phyloP scores from a whole-genome alignment of 2,888 invertebrate genomes.

The Tetranychus truncatus region DNA sequence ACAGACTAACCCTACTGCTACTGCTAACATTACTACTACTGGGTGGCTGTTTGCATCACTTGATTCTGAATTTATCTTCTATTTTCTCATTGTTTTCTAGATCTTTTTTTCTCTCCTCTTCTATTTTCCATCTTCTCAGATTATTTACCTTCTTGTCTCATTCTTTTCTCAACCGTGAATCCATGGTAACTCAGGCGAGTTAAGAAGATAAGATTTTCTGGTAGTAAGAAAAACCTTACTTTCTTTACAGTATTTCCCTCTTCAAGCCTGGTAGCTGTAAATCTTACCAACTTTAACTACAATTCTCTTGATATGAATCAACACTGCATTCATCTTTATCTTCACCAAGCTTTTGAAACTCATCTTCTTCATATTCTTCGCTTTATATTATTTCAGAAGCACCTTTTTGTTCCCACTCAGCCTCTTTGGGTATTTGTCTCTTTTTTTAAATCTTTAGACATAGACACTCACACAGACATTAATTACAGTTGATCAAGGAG shows the following conservation, averaged over 20 bases:
- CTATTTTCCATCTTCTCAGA: not conserved
- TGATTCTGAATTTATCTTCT: not conserved
- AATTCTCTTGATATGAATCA: no score
- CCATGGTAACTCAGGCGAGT: slow-evolving; percentile 1
- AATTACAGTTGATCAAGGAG: no score
- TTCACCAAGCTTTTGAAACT: no score
- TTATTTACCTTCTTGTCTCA: not conserved
- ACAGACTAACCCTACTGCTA: not conserved
- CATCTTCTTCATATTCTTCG: no score
- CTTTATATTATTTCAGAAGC: no score
- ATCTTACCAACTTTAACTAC: no score
- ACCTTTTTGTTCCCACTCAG: no score
- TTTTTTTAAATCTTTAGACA: no score
- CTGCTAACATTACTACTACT: not conserved
- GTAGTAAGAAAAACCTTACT: not conserved
- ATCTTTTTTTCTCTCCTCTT: not conserved
- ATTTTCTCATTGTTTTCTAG: not conserved
- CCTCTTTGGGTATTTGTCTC: no score
- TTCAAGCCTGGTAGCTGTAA: not conserved
- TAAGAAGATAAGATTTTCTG: not conserved
- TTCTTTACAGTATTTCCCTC: not conserved
- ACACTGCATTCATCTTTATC: no score
- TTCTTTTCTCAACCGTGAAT: not conserved
- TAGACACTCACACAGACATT: no score
- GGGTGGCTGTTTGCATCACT: not conserved